These are phyloP conservation scores for Labeo calbasu DNA, from an alignment of 2,797 vertebrate species.

Conservation along the genomic window DNA sequence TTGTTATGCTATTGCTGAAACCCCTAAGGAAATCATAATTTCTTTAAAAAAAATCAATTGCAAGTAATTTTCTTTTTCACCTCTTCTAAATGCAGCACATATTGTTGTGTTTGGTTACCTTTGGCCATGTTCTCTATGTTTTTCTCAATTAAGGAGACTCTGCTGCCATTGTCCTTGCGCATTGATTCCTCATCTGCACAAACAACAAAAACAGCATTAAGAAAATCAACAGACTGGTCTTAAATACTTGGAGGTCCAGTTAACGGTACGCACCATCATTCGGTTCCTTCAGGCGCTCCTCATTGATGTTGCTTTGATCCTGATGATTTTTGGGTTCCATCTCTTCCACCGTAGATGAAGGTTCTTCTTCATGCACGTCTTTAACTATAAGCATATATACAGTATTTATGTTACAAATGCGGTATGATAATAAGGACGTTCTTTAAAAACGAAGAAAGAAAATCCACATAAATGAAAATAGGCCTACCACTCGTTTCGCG, in stretches of 20 bases:
- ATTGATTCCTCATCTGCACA: constrained; percentile 83
- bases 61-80: not conserved
- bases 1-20: not conserved
- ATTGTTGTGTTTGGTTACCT: constrained; percentile 78
- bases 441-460: not conserved
- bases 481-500: constrained; percentile 81
- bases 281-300: constrained; percentile 82
- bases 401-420: not conserved
- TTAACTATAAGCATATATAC: constrained; percentile 67
- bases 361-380: constrained; percentile 91
- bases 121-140: constrained; percentile 90
- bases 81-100: not conserved
- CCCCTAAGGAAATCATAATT: not conserved
- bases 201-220: constrained; percentile 45
- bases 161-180: constrained; percentile 77
- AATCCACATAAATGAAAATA: not conserved
- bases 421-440: not conserved
- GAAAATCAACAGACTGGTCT: not conserved
- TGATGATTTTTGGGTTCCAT: constrained; percentile 87
- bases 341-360: constrained; percentile 91
- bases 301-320: constrained; percentile 84
- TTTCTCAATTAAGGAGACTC: constrained; percentile 80
- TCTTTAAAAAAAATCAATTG: not conserved
- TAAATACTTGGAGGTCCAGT: not conserved
- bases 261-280: constrained; percentile 76